These are phyloP conservation scores for Gadopsis marmoratus DNA, from an alignment of 2,797 vertebrate genomes.

Conservation along the genomic window DNA sequence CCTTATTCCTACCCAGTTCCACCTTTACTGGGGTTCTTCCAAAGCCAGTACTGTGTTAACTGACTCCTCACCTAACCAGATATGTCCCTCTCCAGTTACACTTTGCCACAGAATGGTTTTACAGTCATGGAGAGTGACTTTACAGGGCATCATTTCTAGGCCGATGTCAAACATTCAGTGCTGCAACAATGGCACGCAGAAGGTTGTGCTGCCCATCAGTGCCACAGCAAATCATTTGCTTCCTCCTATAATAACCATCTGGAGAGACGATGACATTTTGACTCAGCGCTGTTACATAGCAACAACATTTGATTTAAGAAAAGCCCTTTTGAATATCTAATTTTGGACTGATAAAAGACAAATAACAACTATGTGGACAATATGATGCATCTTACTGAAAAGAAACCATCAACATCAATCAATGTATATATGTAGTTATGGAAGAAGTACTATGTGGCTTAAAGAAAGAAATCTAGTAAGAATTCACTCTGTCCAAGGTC, in stretches of 20 bases:
- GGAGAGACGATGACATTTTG: slow-evolving; percentile 53
- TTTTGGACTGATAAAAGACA: slow-evolving; percentile 31
- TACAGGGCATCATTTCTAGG: slow-evolving; percentile 20
- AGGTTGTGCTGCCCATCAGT: slow-evolving; percentile 42
- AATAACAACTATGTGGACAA: background rate
- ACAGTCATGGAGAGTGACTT: slow-evolving; percentile 51
- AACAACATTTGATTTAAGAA: slow-evolving; percentile 48
- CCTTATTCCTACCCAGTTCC: slow-evolving; percentile 56
- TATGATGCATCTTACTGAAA: background rate
- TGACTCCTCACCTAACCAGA: slow-evolving; percentile 76
- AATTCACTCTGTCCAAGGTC: background rate
- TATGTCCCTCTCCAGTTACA: slow-evolving; percentile 74
- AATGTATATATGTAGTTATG: background rate
- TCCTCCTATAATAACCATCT: slow-evolving; percentile 39
- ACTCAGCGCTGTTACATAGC: slow-evolving; percentile 62
- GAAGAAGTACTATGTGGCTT: background rate
- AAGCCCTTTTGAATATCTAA: slow-evolving; percentile 21
- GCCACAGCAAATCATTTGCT: slow-evolving; percentile 34
- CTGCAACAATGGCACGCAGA: slow-evolving; percentile 29
- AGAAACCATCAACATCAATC: background rate
- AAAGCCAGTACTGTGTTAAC: slow-evolving; percentile 63
- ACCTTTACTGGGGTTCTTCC: slow-evolving; percentile 72
- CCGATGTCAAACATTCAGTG: slow-evolving; percentile 52
- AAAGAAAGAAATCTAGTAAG: background rate
- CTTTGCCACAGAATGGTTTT: slow-evolving; percentile 41